Evolutionary conservation across 2,797 vertebrate genomes (phyloP).

Genomic region (Alosa sapidissima): DNA sequence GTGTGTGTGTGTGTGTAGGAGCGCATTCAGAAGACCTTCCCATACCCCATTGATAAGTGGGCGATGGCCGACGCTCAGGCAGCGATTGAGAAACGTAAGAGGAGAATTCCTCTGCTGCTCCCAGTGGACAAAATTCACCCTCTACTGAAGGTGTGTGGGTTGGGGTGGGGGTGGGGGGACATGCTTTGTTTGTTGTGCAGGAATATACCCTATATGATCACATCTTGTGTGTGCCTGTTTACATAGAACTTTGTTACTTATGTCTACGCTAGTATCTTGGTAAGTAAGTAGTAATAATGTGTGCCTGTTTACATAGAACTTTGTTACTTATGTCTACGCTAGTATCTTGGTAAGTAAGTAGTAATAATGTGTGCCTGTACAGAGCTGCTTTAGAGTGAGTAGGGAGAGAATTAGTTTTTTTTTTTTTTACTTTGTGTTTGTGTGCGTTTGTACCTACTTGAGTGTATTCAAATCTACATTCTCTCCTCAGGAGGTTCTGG

Average conservation of each 20-base stretch:
- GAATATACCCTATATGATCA: no score
- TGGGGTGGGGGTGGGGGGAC: background rate
- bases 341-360: constrained; percentile 24
- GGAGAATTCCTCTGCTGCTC: constrained; percentile 91
- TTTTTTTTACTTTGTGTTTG: background rate
- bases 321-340: no score
- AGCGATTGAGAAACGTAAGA: constrained; percentile 93
- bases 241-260: no score
- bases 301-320: no score
- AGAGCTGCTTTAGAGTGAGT: background rate
- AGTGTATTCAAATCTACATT: background rate
- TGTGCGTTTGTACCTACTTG: no score
- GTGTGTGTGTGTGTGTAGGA: constrained; percentile 73
- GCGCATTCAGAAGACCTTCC: constrained; percentile 97
- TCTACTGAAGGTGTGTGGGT: constrained; percentile 84
- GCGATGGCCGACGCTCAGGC: constrained; percentile 94
- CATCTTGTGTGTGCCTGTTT: no score
- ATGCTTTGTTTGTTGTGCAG: no score
- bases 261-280: constrained; percentile 19
- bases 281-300: no score
- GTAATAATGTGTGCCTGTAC: constrained; percentile 50
- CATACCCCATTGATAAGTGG: constrained; percentile 99
- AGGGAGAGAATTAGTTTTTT: no score
- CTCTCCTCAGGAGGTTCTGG: constrained; percentile 87
- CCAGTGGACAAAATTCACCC: constrained; percentile 99